Evolutionary conservation across 2,888 invertebrate genomes (phyloP), one percentile per base, ranked within the genome.

Genomic region (Stenodema calcarata): DNA sequence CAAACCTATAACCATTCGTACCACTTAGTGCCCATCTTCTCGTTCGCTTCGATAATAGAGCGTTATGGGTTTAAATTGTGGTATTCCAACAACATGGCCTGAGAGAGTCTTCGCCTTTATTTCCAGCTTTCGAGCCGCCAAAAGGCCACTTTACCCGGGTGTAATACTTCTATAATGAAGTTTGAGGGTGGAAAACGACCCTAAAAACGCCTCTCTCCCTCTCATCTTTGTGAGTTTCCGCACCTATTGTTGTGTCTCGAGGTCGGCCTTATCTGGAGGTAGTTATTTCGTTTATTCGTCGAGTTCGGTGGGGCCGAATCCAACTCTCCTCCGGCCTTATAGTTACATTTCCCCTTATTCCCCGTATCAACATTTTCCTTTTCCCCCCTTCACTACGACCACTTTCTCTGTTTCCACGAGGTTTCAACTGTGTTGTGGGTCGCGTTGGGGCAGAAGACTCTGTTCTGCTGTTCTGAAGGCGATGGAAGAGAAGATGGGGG

Each of bases 381-480:
- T 7, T 35, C 35, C 35, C 0, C 14, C 28, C 41, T 30, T 42
- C 76, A 12, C 41, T 7, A 12, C n/a, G n/a, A n/a, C n/a, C n/a
- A n/a, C n/a, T n/a, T n/a, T n/a, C n/a, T n/a, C 76, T 16, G 23
- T 41, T 42, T 18, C 78, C 23, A n/a, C n/a, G 44, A 27, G 14
- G 41, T 44, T 78, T 27, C 18, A 2, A 27, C 44, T 28, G 50
- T 16, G 16, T 44, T 16, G 54, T 14, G 54, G 54, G 80, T 16
- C 80, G 54, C 80, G 80, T 50, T 18, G 80, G 18, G 27, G 27
- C 54, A n/a, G 80, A 80, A 80, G 80, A 54, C 6, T 28, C 80
- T 54, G 30, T 54, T 80, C 54, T 28, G 80, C 47, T 54, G 54
- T 50, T 28, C 50, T n/a, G 62, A 12, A 2, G 62, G 3, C 16